phyloP scores from a whole-genome alignment of 2,888 invertebrate species.

The Sphaeridia pumilis region DNA sequence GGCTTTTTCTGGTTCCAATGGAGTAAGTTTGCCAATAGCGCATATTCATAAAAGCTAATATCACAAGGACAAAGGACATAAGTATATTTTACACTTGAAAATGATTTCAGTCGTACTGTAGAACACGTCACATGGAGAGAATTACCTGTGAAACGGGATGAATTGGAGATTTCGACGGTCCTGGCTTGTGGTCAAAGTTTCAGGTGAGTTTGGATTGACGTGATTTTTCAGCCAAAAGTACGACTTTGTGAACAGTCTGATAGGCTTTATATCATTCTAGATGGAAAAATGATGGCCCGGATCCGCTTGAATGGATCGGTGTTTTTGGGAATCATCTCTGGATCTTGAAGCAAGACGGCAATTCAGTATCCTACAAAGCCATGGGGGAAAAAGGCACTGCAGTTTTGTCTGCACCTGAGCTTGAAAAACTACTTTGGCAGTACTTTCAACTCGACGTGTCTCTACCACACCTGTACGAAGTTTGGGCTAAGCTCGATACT shows the following conservation, averaged over 20 bases:
- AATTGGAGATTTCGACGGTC: slow-evolving; percentile 27
- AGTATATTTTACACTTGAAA: too few species aligned
- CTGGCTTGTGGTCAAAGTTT: slow-evolving; percentile 75
- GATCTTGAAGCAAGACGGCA: slow-evolving; percentile 57
- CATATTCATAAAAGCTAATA: too few species aligned
- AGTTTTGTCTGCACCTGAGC: slow-evolving; percentile 16
- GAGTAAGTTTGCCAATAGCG: too few species aligned
- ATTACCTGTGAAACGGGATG: slow-evolving; percentile 14
- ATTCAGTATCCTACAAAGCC: slow-evolving; percentile 52
- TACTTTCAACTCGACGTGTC: slow-evolving; percentile 70
- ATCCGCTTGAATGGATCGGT: slow-evolving; percentile 55
- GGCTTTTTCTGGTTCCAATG: too few species aligned
- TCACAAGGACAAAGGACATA: too few species aligned
- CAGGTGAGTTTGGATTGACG: too few species aligned
- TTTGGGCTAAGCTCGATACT: slow-evolving; percentile 63
- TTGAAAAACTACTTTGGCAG: slow-evolving; percentile 44
- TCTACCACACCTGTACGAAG: slow-evolving; percentile 54
- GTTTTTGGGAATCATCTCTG: slow-evolving; percentile 62
- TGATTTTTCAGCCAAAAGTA: too few species aligned
- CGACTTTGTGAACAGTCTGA: too few species aligned
- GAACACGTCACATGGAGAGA: too few species aligned
- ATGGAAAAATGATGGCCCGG: slow-evolving; percentile 48
- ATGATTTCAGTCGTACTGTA: too few species aligned
- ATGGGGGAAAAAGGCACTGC: slow-evolving; percentile 14
- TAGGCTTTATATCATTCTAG: too few species aligned